Base-by-base conservation (phyloP, 2,888 invertebrate genomes). In the Craniophora ligustri region DNA sequence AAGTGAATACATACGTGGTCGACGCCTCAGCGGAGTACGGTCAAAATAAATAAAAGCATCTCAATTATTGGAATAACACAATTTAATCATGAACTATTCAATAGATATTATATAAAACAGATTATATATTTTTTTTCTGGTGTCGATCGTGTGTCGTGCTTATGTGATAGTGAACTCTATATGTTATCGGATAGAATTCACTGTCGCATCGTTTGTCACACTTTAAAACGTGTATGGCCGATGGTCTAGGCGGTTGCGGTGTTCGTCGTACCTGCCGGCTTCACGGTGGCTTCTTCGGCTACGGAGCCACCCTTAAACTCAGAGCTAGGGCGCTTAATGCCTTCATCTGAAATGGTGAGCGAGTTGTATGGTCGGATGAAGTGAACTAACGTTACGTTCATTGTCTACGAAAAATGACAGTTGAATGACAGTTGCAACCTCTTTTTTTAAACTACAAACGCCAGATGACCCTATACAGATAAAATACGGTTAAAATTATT, bases 291-390 rank as follows among this genome's bases (percentile, higher is more conserved):
- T 75, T 92, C 93, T 78, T 93, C 94, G 75, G 89, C 91, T 84
- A 92, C 87, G 81, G 92, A 93, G 76, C 87, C 86, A 81, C 96
- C 96, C 92, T 97, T 97, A 84, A 97, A 96, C 94, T 97, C 97
- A 94, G 97, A 97, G 94, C 97, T 97, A 86, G 97, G 97, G 92
- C 97, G 95, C 90, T 96, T 96, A 87, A 96, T 95, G 87, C 95
- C 95, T 87, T 97, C 97, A 91, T 96, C 96, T 97, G 88, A 85
- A 92, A 93, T 88, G 87, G 88, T 87, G 86, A 89, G 88, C 85
- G 91, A 86, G 76, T 88, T 88, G 91, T 91, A 90, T 91, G 91
- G 86, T 83, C 78, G 77, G 85, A 86, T 90, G 90, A 84, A 75
- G 88, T 86, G 89, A 84, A 69, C 74, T 82, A 83, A 83, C 62